A percentile compares a stretch with the other conserved stretches of the same genome.
Evolutionary conservation across 2,797 vertebrate genomes (phyloP).

Genomic region (Catamblyrhynchus diadema): DNA sequence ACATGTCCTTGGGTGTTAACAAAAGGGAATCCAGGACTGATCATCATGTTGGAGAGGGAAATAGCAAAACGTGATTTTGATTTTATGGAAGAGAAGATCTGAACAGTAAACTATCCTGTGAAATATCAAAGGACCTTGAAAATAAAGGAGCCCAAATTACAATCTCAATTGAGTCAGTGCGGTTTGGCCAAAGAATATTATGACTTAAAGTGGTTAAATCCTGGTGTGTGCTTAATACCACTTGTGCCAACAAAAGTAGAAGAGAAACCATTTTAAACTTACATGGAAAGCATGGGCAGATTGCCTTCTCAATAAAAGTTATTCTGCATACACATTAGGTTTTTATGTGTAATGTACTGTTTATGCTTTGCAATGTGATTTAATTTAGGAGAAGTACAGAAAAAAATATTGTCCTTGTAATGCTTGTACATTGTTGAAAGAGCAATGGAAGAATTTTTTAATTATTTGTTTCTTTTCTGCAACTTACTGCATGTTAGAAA

Average conservation of each 20-base stretch:
- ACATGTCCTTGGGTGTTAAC: background rate
- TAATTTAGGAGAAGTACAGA: background rate
- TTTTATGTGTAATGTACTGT: background rate
- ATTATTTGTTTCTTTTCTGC: background rate
- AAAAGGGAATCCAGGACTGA: background rate
- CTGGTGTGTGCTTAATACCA: background rate
- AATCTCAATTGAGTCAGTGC: background rate
- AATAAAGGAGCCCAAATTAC: background rate
- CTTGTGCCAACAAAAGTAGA: background rate
- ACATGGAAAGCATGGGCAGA: background rate
- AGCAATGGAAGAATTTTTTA: background rate
- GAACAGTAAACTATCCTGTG: background rate
- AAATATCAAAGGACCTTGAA: background rate
- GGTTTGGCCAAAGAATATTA: background rate
- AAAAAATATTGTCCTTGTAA: background rate
- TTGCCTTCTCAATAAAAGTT: background rate
- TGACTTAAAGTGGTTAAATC: background rate
- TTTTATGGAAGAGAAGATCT: background rate
- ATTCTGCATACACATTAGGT: background rate
- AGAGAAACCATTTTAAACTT: background rate
- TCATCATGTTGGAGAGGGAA: background rate
- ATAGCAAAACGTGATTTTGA: background rate
- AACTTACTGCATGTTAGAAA: background rate
- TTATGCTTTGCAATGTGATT: background rate
- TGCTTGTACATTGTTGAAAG: background rate